Evolutionary conservation across 2,797 vertebrate species (phyloP), one percentile per base, ranked within the genome.

Genomic region (Gobionotothen gibberifrons): DNA sequence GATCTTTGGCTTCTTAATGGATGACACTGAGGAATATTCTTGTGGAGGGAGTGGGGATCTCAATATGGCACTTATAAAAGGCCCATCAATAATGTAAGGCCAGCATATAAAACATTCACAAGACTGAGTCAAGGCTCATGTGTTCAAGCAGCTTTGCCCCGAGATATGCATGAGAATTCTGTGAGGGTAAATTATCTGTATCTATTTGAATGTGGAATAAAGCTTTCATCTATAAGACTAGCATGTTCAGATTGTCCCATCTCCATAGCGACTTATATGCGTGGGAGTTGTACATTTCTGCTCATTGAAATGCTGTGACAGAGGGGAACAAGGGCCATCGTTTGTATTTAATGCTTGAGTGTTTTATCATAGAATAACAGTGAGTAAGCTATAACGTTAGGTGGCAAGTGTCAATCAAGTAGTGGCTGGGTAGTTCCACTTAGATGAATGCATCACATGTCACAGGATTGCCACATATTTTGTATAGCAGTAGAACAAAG

Each of bases 31-130:
- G 87, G 86, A 78, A 90, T 87, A 86, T 87, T 91, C 90, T 89
- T 85, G 81, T 85, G 57, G 59, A 76, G 77, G 85, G 79, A 89
- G 87, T 61, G 75, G 79, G 84, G 81, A 87, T 90, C 84, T 89
- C 87, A 91, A 91, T 90, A 90, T 89, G 89, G 86, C 89, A 88
- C 77, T 89, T 90, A 89, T 90, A 91, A 92, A 90, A 91, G 87
- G 61, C 72, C 74, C 86, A 93, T 95, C 84, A 94, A 94, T 93
- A 93, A 94, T 94, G 90, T 81, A 94, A 77, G 66, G 78, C 56
- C 53, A 60, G 72, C 29, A 48, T 87, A 93, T 93, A 87, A 93
- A 93, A 93, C 89, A 91, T 92, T 93, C 82, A 91, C 78, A 83
- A 36, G 79, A 74, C 85, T 76, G 55, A 79, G 83, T 87, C 74